Base-by-base conservation (phyloP, 2,888 invertebrate species). In the Prenolepis imparis region DNA sequence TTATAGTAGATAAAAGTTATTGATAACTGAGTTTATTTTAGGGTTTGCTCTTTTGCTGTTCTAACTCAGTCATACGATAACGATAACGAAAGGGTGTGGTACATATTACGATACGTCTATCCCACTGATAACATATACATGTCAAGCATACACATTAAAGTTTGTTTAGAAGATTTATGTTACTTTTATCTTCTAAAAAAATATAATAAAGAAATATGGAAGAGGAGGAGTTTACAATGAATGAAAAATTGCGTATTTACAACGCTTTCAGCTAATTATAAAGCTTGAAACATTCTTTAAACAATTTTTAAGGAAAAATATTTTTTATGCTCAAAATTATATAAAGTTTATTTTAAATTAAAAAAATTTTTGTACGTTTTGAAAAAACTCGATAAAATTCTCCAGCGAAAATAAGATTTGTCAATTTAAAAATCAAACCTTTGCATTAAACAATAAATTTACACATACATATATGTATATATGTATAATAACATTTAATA, bases 21-120 rank as follows among this genome's bases (percentile, higher is more conserved):
- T 82, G 74, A 66, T 44, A 21, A 59, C 75, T 48, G 39, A 55
- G 81, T 82, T 80, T 74, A 32, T 70, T 83, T 81, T 67, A 36
- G 55, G 11, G 55, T 77, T 74, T 61, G 55, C 18, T 77, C 55
- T 74, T 74, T 80, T 83, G 32, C 21, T 6, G 18, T 59, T 64
- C 48, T 21, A 55, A 72, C 48, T 80, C 44, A 48, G 11, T 18
- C 66, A 52, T 41, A 75, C 80, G n/a, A n/a, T 67, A n/a, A 41
- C 41, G 84, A 86, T 85, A 87, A 66, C 39, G 63, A 15, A 64
- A 57, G 73, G 84, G 85, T 82, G 84, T 84, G 82, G 87, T 70
- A 59, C 18, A 11, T 70, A 36, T 44, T 59, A 55, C 52, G 44
- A 55, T 75, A 28, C 15, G 39, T 78, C 55, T 52, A 68, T 83